Base-by-base conservation (phyloP, 2,113 vertebrate species). In the Pelobates fuscus region DNA sequence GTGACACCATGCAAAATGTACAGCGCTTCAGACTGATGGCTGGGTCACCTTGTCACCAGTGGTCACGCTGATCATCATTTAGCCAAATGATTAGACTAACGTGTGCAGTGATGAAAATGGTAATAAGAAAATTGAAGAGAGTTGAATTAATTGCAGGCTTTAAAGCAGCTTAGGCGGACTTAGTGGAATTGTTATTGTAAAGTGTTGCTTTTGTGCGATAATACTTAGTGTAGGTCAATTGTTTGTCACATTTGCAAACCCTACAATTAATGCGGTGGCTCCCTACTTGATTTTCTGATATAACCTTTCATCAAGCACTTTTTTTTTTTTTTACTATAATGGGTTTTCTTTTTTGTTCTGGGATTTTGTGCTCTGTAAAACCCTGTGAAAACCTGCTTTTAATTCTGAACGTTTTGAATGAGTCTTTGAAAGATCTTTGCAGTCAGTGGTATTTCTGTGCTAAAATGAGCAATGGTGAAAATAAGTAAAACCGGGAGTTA, bases 81-180 rank as follows among this genome's bases (percentile, higher is more conserved):
- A 30, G 18, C 29, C 29, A 32, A 62, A 32, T 10, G 60, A 32
- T 32, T 10, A 32, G 17, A 32, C 18, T 62, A 32, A 62, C 29
- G n/a, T 29, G 29, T 32, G 27, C 60, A 32, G 25, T 32, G 17
- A 62, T 60, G 58, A 60, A 60, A 60, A 60, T 62, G 29, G 60
- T 62, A 62, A 62, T 32, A 62, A 21, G 27, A 32, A 62, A 30
- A 62, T 62, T 32, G 60, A 32, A 32, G 60, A 32, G 60, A 30
- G 26, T 11, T 62, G 60, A 32, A 37, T 62, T 62, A 62, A 62
- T 62, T 62, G 60, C 60, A 20, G 60, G 60, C 27, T 62, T 29
- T n/a, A 8, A 12, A 18, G 29, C 29, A 32, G 60, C 26, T 37
- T 20, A 20, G 60, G 12, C 4, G 25, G 58, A 26, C 24, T 60